These are phyloP conservation scores for Exocentrus adspersus DNA, from an alignment of 2,888 invertebrate genomes.

Conservation along the genomic window DNA sequence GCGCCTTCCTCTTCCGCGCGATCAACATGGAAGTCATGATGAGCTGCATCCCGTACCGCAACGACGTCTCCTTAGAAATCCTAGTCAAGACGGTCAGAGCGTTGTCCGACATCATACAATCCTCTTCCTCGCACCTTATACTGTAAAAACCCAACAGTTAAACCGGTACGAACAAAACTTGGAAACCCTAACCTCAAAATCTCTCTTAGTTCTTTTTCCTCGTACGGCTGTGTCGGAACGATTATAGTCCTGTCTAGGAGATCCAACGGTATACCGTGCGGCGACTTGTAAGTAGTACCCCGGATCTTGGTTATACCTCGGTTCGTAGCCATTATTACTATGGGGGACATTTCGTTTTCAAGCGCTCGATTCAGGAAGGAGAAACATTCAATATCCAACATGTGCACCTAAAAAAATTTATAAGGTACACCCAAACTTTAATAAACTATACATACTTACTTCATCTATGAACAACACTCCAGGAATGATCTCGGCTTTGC, in stretches of 20 bases:
- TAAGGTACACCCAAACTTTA: too few relatives aligned
- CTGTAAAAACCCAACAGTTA: conserved; percentile 34
- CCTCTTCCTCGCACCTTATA: conserved; percentile 94
- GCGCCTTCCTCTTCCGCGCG: conserved; percentile 87
- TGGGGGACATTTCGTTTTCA: conserved; percentile 96
- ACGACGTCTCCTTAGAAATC: conserved; percentile 91
- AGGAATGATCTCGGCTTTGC: conserved; percentile 98
- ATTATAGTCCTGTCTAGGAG: conserved; percentile 95
- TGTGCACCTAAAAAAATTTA: conserved; percentile 79
- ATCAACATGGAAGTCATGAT: conserved; percentile 97
- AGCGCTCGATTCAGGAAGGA: conserved; percentile 97
- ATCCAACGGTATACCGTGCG: conserved; percentile 98
- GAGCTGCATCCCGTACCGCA: conserved; percentile 97
- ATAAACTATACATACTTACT: conserved; percentile 67
- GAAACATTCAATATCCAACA: conserved; percentile 99
- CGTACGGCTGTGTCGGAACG: conserved; percentile 89
- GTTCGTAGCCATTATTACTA: conserved; percentile 99
- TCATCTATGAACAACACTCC: conserved; percentile 98
- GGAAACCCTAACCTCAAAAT: conserved; percentile 73
- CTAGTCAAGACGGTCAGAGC: conserved; percentile 91
- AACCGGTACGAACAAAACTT: too few relatives aligned
- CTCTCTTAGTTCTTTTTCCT: conserved; percentile 88
- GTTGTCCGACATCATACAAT: conserved; percentile 92
- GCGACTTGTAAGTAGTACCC: conserved; percentile 83
- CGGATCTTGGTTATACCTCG: conserved; percentile 93